Evolutionary conservation across 2,797 vertebrate genomes (phyloP), one percentile per base, ranked within the genome.

Genomic region (Nannoperca obscura): DNA sequence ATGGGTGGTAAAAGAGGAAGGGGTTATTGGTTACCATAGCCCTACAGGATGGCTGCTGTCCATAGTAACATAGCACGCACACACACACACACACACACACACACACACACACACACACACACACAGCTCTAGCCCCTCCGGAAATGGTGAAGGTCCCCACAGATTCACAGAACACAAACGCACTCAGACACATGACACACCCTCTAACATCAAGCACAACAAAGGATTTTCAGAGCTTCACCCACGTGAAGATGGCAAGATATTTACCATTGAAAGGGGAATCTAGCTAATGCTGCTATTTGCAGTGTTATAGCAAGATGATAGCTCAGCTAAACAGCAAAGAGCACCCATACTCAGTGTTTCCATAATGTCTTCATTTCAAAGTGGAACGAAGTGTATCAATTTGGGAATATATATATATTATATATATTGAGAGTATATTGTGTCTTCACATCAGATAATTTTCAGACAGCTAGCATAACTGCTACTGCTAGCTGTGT

Each of bases 171-270:
- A 80, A 86, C 83, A 84, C 81, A 89, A 91, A 93, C 87, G 76
- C 86, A 79, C 83, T 82, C 65, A 86, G 89, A 93, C 89, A 91
- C 76, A 91, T 86, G 90, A 86, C 91, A 93, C 91, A 87, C 91
- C 87, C 88, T 84, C 87, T 88, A 86, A 91, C 82, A 85, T 91
- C 89, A 90, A 88, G 69, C 71, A 77, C 74, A 92, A 93, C 93
- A 93, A 93, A 91, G 88, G 88, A 84, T 83, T 82, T 74, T 47
- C 75, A 74, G 57, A 59, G 64, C 24, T 64, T 79, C 40, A 49
- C 12, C 70, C 81, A 84, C 17, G n/a, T 71, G 61, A 87, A 59
- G 63, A 69, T 68, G 64, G 40, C 19, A 24, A 64, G 6, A 77
- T 32, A 57, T 69, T 13, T 75, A 32, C 3, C 53, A 52, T 1